Conservation (phyloP, 2,113 vertebrate genomes). For the Scartelaos histophorus region DNA sequence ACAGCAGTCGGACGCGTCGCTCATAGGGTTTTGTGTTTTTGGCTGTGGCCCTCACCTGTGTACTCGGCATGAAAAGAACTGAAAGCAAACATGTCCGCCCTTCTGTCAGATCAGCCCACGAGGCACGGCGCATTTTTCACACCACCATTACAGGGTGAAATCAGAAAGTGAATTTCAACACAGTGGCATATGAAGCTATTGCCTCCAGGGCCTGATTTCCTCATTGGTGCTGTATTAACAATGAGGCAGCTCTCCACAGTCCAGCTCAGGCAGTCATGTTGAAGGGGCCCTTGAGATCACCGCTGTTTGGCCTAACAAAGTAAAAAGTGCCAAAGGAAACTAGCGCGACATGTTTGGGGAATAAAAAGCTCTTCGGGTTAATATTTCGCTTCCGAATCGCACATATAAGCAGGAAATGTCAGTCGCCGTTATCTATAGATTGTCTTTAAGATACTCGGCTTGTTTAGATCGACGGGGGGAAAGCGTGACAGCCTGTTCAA, state of each 20-base stretch:
- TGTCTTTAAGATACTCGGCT: background rate
- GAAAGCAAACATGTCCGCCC: conserved; percentile 42
- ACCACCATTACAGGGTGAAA: conserved; percentile 38
- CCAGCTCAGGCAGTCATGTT: conserved; percentile 43
- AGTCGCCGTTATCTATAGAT: background rate
- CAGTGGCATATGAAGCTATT: conserved; percentile 40
- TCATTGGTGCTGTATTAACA: conserved; percentile 60
- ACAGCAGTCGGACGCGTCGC: conserved; percentile 45
- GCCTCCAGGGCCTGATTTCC: conserved; percentile 60
- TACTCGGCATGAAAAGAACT: conserved; percentile 43
- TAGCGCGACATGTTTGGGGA: background rate
- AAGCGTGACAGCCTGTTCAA: background rate
- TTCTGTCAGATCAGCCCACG: conserved; percentile 48
- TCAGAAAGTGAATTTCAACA: conserved; percentile 55
- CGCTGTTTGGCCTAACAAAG: conserved; percentile 33
- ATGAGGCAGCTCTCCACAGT: conserved; percentile 58
- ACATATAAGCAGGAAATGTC: background rate
- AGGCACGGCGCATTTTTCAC: conserved; percentile 33
- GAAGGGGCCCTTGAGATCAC: conserved; percentile 45
- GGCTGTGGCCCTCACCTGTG: conserved; percentile 31
- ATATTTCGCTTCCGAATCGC: background rate
- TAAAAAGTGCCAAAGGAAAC: conserved; percentile 17
- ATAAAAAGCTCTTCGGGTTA: conserved; percentile 14
- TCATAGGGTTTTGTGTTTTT: conserved; percentile 44
- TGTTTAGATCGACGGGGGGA: background rate